phyloP scores from a whole-genome alignment of 37 sponge, comb jelly and placozoan species.

The Crambe crambe region DNA sequence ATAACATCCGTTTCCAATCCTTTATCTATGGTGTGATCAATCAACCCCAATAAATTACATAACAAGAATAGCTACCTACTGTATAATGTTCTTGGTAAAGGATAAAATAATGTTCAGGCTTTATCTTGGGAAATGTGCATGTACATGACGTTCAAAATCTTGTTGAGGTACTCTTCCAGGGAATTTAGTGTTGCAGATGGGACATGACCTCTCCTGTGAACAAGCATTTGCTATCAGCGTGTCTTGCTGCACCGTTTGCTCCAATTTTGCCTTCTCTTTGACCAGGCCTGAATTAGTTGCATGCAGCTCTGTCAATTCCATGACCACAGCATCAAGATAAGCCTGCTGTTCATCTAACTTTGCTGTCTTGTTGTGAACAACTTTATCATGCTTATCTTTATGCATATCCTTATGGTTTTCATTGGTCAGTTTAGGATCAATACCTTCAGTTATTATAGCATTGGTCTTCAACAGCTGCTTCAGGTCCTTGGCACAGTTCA shows the following conservation, averaged over 20 bases:
- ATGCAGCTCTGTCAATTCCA: not conserved
- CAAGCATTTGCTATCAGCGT: not conserved
- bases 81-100: too few species aligned
- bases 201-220: slow-evolving; percentile 14
- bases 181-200: slow-evolving; percentile 53
- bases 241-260: slow-evolving; percentile 2
- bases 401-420: too few species aligned
- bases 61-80: too few species aligned
- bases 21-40: too few species aligned
- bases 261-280: slow-evolving; percentile 13
- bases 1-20: too few species aligned
- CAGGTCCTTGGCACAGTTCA: too few species aligned
- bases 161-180: slow-evolving; percentile 28
- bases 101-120: too few species aligned
- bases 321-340: not conserved
- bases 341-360: slow-evolving; percentile 17
- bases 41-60: too few species aligned
- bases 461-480: too few species aligned
- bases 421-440: too few species aligned
- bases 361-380: not conserved
- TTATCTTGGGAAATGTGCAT: slow-evolving; percentile 56
- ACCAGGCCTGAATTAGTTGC: not conserved
- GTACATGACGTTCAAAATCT: slow-evolving; percentile 62
- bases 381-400: slow-evolving; percentile 10
- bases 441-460: too few species aligned